Evolutionary conservation across 2,113 vertebrate species (phyloP).

Genomic region (Chelonoidis abingdonii): DNA sequence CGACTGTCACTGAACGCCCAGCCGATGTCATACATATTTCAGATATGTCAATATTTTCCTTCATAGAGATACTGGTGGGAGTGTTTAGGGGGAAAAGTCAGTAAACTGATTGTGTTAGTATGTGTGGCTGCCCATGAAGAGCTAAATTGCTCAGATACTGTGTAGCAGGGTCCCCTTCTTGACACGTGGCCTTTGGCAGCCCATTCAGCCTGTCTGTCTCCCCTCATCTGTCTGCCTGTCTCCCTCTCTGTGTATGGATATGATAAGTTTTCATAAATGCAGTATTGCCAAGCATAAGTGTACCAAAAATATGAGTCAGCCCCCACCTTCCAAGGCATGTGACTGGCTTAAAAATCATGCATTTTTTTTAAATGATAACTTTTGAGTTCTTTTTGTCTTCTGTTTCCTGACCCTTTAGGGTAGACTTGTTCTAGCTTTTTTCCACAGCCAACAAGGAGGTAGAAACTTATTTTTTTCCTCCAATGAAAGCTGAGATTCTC

Average conservation of each 20-base stretch:
- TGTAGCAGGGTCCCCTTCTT: conserved; percentile 26
- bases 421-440: background rate
- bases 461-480: background rate
- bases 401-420: background rate
- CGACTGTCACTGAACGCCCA: conserved; percentile 37
- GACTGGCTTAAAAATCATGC: background rate
- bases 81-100: conserved; percentile 46
- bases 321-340: background rate
- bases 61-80: conserved; percentile 57
- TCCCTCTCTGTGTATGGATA: background rate
- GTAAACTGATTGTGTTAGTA: conserved; percentile 64
- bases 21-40: conserved; percentile 46
- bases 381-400: background rate
- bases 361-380: background rate
- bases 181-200: conserved; percentile 12
- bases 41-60: conserved; percentile 70
- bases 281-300: background rate
- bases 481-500: background rate
- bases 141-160: conserved; percentile 70
- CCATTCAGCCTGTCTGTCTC: background rate
- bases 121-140: conserved; percentile 58
- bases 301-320: fast-evolving
- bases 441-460: background rate
- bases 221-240: background rate
- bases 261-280: background rate